Base-by-base conservation (phyloP, 1,140 invertebrate species). In the Drosophila tani region DNA sequence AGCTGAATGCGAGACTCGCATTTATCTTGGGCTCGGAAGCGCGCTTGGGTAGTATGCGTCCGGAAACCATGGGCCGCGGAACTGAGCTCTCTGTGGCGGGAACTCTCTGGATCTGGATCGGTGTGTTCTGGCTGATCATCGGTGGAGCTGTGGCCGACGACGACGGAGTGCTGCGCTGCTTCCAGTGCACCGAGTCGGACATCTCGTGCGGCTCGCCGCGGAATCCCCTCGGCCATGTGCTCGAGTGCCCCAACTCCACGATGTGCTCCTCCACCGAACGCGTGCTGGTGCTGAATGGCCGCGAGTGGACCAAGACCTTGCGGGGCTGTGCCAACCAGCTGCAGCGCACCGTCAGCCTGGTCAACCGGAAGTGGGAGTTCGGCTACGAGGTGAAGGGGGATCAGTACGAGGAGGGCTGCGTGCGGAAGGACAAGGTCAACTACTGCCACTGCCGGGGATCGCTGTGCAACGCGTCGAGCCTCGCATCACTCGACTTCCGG, bases 281-380 rank as follows among this genome's bases (percentile, higher is more conserved):
- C 32, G 49, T 40, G 0, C 29, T 69, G 1, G 19, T 74, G 19
- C 4, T 24, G 0, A 7, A 55, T 11, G 79, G 68, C 0, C 15
- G 21, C 2, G 55, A n/a, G 45, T 62, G 82, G 64, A 24, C 35
- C 9, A 51, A 41, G 3, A 56, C 29, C 8, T 4, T 41, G 6
- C 21, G 82, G n/a, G 75, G 60, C 1, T 85, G 82, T 41, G 78
- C 78, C 19, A 17, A 19, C 0, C 82, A 86, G 49, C 9, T 65
- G 11, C n/a, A 56, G 1, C 2, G 24, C 1, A 8, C 11, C 2
- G 7, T 24, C 1, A 19, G 9, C 8, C 46, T 78, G 0, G 50
- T 14, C 5, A 32, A 32, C 9, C 49, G 21, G 5, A 4, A 6
- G 0, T 64, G 9, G 27, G 46, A 27, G 4, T 12, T 35, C 0